phyloP scores from a whole-genome alignment of 2,113 vertebrate species.

The Geococcyx californianus region DNA sequence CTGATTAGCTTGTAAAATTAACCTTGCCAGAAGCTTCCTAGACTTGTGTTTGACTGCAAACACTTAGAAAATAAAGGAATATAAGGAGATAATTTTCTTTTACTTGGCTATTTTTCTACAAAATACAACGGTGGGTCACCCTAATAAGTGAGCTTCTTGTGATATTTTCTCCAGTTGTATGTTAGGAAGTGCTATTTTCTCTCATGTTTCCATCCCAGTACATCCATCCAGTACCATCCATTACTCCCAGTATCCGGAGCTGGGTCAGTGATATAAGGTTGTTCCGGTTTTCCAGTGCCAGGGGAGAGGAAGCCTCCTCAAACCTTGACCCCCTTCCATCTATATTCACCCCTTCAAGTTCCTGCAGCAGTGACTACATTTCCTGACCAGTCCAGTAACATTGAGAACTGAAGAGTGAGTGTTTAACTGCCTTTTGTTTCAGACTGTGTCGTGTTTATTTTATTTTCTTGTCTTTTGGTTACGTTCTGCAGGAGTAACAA shows the following conservation, averaged over 20 bases:
- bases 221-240: neutral
- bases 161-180: neutral
- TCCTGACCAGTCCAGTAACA: neutral
- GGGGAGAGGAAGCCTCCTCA: slow-evolving; percentile 17
- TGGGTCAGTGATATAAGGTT: neutral
- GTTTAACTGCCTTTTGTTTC: slow-evolving; percentile 33
- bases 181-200: neutral
- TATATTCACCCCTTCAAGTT: neutral
- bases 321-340: neutral
- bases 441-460: neutral
- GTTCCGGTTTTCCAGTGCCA: slow-evolving; percentile 10
- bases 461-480: slow-evolving; percentile 7
- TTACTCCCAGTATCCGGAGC: neutral
- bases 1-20: neutral
- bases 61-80: neutral
- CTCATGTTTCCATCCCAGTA: neutral
- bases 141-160: neutral
- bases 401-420: neutral
- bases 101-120: neutral
- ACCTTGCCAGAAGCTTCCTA: neutral
- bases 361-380: slow-evolving; percentile 21
- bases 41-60: neutral
- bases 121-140: neutral
- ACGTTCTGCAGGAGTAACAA: neutral
- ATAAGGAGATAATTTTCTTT: neutral